Evolutionary conservation across 2,888 invertebrate genomes (phyloP), one percentile per base, ranked within the genome.

Genomic region (Nymphalis c-album): DNA sequence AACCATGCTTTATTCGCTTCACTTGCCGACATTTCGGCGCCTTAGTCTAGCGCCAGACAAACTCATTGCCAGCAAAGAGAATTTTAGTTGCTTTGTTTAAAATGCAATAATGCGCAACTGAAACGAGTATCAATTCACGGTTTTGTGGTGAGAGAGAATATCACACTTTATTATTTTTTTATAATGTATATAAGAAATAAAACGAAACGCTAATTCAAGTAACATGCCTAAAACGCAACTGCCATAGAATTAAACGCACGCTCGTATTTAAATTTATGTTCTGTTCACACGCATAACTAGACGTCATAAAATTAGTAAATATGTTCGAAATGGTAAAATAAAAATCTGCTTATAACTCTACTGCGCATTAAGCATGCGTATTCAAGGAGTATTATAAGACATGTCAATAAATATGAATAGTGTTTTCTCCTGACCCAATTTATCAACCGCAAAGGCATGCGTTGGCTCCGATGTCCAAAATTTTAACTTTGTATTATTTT

Each of bases 1-100:
- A 72, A 65, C 72, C 75, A 74, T 71, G 73, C 66, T 69, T 67
- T 61, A 60, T 60, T 60, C 67, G 60, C 62, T 58, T 63, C 61
- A 66, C 31, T 65, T 63, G 55, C 71, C 69, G 72, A 64, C 72
- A 64, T 51, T 40, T 48, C 66, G 72, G 66, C 72, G 68, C 72
- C 70, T 51, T 20, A 47, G 47, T 22, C 55, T 35, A 67, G 57
- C 62, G 67, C 68, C 66, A 68, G 63, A 67, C 57, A 16, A 60
- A 53, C 70, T 72, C 68, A 70, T 68, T 69, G 71, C 69, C 71
- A 71, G 71, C 63, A 57, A 51, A 64, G 31, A 67, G 47, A 60
- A 47, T 67, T 62, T 45, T 48, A 67, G 40, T 60, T 51, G 60
- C 63, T 63, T 67, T 63, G 64, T 69, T 63, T 67, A 63, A 64